A percentile compares a stretch with the other conserved stretches of the same genome.
Conservation (phyloP, 2,797 vertebrate species). For the Phoebastria nigripes region DNA sequence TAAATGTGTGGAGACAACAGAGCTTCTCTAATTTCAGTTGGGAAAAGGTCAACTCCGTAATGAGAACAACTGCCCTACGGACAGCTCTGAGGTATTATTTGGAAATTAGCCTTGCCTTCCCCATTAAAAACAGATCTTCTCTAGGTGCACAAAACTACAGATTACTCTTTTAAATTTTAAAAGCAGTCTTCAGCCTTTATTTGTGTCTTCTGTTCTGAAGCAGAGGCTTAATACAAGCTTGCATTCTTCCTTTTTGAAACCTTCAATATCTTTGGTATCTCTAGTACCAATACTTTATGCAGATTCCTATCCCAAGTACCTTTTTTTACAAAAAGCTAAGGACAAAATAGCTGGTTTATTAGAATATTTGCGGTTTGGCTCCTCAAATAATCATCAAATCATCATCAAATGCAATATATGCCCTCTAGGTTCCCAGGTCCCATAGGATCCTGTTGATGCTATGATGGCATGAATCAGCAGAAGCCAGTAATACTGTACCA, state of each 20-base stretch:
- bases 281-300: background rate
- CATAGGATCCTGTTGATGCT: background rate
- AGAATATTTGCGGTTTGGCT: background rate
- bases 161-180: background rate
- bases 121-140: background rate
- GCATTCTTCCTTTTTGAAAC: background rate
- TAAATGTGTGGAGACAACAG: background rate
- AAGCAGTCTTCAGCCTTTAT: background rate
- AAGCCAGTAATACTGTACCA: background rate
- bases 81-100: background rate
- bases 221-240: background rate
- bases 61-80: background rate
- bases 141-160: background rate
- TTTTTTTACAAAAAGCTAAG: background rate
- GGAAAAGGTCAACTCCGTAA: background rate
- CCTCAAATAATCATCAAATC: background rate
- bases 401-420: background rate
- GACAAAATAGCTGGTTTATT: background rate
- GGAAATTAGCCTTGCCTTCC: background rate
- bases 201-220: background rate
- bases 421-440: background rate
- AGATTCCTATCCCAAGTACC: background rate
- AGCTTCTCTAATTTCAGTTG: background rate
- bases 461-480: background rate
- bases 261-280: background rate